Percentiles rank a stretch among this genome's conserved stretches.
phyloP scores from a whole-genome alignment of 2,113 vertebrate species.

The Serinus canaria region DNA sequence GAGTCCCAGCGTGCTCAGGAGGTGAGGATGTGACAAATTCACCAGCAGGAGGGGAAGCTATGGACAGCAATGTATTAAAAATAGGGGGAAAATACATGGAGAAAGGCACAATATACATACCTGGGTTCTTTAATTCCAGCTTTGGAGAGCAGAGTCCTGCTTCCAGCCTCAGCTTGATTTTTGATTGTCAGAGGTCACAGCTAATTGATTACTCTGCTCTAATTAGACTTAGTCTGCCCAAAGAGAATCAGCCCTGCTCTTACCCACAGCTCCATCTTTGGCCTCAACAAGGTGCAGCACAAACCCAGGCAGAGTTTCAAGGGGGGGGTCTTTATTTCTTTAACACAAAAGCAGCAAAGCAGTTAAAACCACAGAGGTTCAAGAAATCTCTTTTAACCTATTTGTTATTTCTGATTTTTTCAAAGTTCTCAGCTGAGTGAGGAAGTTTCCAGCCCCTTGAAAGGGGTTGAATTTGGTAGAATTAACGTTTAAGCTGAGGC shows the following conservation, averaged over 20 bases:
- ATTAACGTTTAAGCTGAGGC: background rate
- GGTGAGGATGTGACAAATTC: background rate
- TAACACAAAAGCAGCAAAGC: background rate
- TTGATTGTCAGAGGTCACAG: background rate
- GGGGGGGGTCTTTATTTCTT: background rate
- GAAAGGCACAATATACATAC: background rate
- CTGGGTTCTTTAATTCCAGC: background rate
- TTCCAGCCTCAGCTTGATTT: background rate
- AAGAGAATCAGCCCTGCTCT: background rate
- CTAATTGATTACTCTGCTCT: background rate
- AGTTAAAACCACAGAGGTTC: background rate
- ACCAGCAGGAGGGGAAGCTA: background rate
- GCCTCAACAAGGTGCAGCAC: background rate
- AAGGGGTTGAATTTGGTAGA: background rate
- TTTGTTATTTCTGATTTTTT: background rate
- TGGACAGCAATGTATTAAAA: background rate
- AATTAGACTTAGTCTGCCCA: background rate
- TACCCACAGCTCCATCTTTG: background rate
- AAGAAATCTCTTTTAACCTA: background rate
- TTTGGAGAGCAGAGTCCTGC: background rate
- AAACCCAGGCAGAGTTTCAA: background rate
- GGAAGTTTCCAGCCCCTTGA: background rate
- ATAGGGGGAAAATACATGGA: rapidly evolving
- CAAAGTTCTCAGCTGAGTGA: background rate
- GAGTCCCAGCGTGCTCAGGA: background rate